Conservation (phyloP, 2,888 invertebrate genomes). For the Pherbina coryleti region DNA sequence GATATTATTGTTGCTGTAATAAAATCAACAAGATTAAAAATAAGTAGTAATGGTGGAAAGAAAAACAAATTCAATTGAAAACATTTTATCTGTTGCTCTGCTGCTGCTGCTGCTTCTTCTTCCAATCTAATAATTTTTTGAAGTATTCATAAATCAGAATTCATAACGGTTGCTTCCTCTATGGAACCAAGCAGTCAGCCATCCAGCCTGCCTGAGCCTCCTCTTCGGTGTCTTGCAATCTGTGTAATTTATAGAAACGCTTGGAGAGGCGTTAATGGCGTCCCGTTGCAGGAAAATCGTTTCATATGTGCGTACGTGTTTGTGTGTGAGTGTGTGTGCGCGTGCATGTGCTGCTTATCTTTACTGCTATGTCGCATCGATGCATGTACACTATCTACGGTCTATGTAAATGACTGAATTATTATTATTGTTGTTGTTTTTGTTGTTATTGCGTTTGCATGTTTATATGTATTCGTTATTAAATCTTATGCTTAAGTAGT, state of each 20-base stretch:
- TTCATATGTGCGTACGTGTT: too few species aligned
- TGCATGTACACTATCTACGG: too few species aligned
- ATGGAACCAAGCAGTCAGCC: background rate
- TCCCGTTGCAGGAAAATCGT: background rate
- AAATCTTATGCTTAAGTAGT: too few species aligned
- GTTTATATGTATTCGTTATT: too few species aligned
- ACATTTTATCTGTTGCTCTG: background rate
- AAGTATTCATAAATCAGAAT: background rate
- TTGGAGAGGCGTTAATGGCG: background rate
- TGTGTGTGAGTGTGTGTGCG: too few species aligned
- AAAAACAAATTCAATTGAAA: background rate
- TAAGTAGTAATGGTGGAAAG: background rate
- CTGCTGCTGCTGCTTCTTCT: background rate
- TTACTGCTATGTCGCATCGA: too few species aligned
- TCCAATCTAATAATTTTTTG: background rate
- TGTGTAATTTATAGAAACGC: constrained; percentile 1
- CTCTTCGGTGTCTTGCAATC: background rate
- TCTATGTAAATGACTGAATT: too few species aligned
- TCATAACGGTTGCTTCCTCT: background rate
- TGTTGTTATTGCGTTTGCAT: too few species aligned
- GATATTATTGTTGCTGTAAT: too few species aligned
- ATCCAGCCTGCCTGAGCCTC: background rate
- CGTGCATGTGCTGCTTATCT: too few species aligned
- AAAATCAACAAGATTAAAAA: too few species aligned
- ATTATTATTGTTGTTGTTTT: too few species aligned